Percentiles rank a stretch among this genome's conserved stretches.
Evolutionary conservation across 2,888 invertebrate species (phyloP).

Genomic region (Bedellia somnulentella): DNA sequence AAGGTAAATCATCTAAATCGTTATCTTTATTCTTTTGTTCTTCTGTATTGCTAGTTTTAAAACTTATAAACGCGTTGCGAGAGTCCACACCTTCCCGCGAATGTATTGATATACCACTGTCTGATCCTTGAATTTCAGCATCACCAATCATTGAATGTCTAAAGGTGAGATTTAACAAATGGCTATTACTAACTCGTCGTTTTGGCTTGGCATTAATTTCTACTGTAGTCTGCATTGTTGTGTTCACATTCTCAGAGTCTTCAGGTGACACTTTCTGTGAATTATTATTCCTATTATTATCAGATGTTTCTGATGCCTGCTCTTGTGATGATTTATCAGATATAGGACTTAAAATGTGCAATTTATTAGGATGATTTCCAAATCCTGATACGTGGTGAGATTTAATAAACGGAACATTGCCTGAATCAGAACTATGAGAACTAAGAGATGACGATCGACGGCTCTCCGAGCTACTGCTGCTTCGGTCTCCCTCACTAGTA

Average conservation of each 20-base stretch:
- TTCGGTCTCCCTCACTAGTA: constrained; percentile 84
- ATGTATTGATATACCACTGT: constrained; percentile 86
- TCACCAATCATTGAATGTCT: constrained; percentile 66
- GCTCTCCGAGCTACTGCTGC: constrained; percentile 83
- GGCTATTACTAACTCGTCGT: constrained; percentile 74
- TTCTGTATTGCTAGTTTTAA: constrained; percentile 60
- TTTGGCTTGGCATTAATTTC: constrained; percentile 62
- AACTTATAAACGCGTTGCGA: constrained; percentile 62
- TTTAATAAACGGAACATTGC: constrained; percentile 64
- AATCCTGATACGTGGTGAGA: constrained; percentile 69
- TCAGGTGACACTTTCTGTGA: constrained; percentile 78
- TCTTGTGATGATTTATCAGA: constrained; percentile 90
- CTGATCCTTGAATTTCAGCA: constrained; percentile 81
- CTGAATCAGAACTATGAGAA: constrained; percentile 84
- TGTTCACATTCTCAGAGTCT: constrained; percentile 49
- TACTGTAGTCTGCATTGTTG: constrained; percentile 43
- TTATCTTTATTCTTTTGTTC: constrained; percentile 59
- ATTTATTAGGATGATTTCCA: constrained; percentile 72
- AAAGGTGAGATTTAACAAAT: constrained; percentile 68
- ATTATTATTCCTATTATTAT: constrained; percentile 77
- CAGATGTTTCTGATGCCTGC: constrained; percentile 79
- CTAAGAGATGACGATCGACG: constrained; percentile 81
- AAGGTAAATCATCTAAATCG: constrained; percentile 79
- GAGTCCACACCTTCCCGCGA: constrained; percentile 79
- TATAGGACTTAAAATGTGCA: constrained; percentile 86